Percentiles rank a stretch among this genome's conserved stretches.
Evolutionary conservation across 2,888 invertebrate species (phyloP).

Genomic region (Chaetogeoica ovagalla): DNA sequence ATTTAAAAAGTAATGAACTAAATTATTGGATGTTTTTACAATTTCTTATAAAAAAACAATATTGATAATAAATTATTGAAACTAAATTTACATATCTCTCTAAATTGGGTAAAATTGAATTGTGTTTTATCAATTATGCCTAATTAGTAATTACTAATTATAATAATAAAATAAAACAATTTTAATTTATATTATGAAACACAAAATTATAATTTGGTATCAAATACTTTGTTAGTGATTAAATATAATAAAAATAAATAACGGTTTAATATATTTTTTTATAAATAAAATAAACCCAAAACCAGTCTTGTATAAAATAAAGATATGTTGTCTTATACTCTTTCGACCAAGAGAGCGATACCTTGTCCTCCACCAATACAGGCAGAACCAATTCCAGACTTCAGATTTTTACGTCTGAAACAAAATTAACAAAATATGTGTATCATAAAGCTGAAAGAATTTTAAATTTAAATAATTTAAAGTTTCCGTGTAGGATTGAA

Average conservation of each 20-base stretch:
- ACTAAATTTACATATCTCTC: no score
- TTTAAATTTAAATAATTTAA: background rate
- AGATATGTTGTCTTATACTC: conserved; percentile 29
- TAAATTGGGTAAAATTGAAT: background rate
- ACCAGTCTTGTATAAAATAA: conserved; percentile 25
- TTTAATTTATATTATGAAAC: conserved; percentile 1
- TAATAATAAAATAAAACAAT: background rate
- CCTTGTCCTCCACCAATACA: conserved; percentile 99
- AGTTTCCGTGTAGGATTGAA: background rate
- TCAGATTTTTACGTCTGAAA: conserved; percentile 77
- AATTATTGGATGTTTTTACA: no score
- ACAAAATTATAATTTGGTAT: conserved; percentile 14
- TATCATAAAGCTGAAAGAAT: background rate
- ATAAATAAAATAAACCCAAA: conserved; percentile 22
- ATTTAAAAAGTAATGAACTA: no score
- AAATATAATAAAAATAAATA: conserved; percentile 17
- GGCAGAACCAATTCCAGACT: conserved; percentile 90
- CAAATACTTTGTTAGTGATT: conserved; percentile 23
- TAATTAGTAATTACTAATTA: no score
- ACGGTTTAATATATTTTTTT: conserved; percentile 3
- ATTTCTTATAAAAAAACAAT: no score
- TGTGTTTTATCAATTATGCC: background rate
- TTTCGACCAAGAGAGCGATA: conserved; percentile 88
- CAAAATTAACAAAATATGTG: conserved; percentile 50
- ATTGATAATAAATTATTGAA: no score